A percentile compares a stretch with the other conserved stretches of the same genome.
phyloP scores from a whole-genome alignment of 2,888 invertebrate species.

The Elgonia sp. region DNA sequence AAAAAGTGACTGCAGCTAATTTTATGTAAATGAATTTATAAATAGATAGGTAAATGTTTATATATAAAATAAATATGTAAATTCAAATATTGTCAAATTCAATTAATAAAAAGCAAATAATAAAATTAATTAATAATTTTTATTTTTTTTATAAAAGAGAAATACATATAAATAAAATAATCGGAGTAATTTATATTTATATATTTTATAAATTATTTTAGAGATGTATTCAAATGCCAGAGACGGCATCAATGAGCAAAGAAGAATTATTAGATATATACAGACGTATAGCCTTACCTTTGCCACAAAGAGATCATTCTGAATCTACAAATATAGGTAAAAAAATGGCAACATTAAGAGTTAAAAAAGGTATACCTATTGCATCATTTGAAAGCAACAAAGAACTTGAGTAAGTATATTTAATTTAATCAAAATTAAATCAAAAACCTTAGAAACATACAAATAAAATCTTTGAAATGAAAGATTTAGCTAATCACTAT shows the following conservation, averaged over 20 bases:
- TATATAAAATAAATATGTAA: too few relatives aligned
- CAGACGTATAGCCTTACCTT: constrained; percentile 82
- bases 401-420: constrained; percentile 75
- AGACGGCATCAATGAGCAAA: constrained; percentile 78
- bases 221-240: constrained; percentile 82
- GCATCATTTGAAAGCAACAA: constrained; percentile 67
- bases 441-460: too few relatives aligned
- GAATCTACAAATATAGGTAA: constrained; percentile 76
- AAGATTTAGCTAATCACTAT: too few relatives aligned
- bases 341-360: constrained; percentile 77
- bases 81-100: too few relatives aligned
- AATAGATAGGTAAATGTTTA: too few relatives aligned
- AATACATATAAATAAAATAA: too few relatives aligned
- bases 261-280: constrained; percentile 83
- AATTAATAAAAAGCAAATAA: too few relatives aligned
- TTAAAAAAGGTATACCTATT: constrained; percentile 72
- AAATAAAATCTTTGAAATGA: too few relatives aligned
- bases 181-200: neutral
- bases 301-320: constrained; percentile 82
- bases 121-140: neutral
- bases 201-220: constrained; percentile 62
- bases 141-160: neutral
- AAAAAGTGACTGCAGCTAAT: too few relatives aligned
- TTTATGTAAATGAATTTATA: too few relatives aligned
- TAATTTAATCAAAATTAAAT: too few relatives aligned